phyloP scores from a whole-genome alignment of 1,140 invertebrate genomes.

The Monochamus saltuarius region DNA sequence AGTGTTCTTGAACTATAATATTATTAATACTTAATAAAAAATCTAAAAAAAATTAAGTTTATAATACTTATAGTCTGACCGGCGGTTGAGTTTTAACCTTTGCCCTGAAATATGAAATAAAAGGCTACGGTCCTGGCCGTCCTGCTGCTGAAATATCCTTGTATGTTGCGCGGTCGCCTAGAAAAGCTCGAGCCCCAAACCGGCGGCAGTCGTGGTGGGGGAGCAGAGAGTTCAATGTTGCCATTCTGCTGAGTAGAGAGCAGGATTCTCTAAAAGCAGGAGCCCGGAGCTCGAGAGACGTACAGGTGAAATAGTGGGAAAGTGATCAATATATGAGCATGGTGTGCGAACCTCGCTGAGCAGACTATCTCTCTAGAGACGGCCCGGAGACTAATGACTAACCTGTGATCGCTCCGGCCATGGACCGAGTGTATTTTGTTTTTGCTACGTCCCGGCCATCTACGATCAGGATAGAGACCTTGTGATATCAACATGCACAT shows the following conservation, averaged over 20 bases:
- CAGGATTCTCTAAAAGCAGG: slow-evolving; percentile 28
- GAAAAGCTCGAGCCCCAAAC: slow-evolving; percentile 24
- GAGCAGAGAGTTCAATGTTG: slow-evolving; percentile 24
- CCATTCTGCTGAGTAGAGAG: slow-evolving; percentile 27
- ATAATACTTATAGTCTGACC: no score
- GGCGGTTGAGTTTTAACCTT: no score
- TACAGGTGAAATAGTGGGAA: slow-evolving; percentile 39
- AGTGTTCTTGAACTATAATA: no score
- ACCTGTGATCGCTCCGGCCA: not conserved
- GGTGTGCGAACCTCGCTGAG: slow-evolving; percentile 6
- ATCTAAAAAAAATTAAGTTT: no score
- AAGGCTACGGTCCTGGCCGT: slow-evolving; percentile 6
- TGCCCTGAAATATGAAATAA: no score
- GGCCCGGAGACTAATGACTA: not conserved
- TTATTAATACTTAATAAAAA: no score
- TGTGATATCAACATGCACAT: slow-evolving; percentile 28
- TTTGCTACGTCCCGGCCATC: slow-evolving; percentile 4
- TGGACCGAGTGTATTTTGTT: not conserved
- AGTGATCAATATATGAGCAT: slow-evolving; percentile 37
- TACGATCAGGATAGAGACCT: slow-evolving; percentile 1
- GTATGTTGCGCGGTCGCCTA: slow-evolving; percentile 28
- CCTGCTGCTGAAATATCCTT: slow-evolving; percentile 17
- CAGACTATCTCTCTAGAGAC: not conserved
- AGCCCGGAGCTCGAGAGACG: slow-evolving; percentile 9
- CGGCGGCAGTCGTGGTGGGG: slow-evolving; percentile 14